Percentiles rank a stretch among this genome's conserved stretches.
These are phyloP conservation scores for Phyllotreta cruciferae DNA, from an alignment of 2,888 invertebrate genomes.

Conservation along the genomic window DNA sequence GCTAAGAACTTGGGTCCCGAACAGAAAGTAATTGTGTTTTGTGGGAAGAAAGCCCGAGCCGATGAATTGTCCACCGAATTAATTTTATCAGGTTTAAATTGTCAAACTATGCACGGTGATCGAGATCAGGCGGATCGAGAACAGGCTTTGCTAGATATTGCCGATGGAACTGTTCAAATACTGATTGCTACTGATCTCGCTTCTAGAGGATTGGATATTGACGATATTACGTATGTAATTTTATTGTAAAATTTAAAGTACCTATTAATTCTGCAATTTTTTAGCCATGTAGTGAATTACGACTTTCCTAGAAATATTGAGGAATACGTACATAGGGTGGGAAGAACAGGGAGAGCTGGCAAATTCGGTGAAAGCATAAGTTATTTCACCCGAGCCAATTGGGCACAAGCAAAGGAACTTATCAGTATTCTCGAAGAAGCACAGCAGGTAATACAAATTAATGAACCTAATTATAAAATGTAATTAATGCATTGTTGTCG, in stretches of 20 bases:
- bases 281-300: constrained; percentile 84
- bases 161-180: constrained; percentile 78
- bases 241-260: constrained; percentile 9
- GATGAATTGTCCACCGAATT: constrained; percentile 85
- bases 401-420: constrained; percentile 81
- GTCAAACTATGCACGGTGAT: constrained; percentile 89
- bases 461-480: not conserved
- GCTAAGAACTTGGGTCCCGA: constrained; percentile 71
- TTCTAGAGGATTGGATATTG: constrained; percentile 91
- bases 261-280: constrained; percentile 42
- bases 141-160: constrained; percentile 84
- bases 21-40: constrained; percentile 91
- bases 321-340: constrained; percentile 96
- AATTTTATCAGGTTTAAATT: constrained; percentile 70
- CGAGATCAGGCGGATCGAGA: constrained; percentile 79
- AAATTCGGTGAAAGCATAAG: constrained; percentile 83
- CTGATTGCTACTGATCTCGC: constrained; percentile 95
- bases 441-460: constrained; percentile 64
- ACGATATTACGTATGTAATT: constrained; percentile 74
- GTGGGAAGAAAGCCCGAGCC: constrained; percentile 84
- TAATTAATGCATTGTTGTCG: constrained; percentile 1
- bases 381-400: constrained; percentile 80
- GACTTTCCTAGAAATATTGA: constrained; percentile 95
- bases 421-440: constrained; percentile 89
- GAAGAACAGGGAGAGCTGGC: constrained; percentile 93